Evolutionary conservation across 2,113 vertebrate genomes (phyloP), one percentile per base, ranked within the genome.

Genomic region (Buteo buteo): DNA sequence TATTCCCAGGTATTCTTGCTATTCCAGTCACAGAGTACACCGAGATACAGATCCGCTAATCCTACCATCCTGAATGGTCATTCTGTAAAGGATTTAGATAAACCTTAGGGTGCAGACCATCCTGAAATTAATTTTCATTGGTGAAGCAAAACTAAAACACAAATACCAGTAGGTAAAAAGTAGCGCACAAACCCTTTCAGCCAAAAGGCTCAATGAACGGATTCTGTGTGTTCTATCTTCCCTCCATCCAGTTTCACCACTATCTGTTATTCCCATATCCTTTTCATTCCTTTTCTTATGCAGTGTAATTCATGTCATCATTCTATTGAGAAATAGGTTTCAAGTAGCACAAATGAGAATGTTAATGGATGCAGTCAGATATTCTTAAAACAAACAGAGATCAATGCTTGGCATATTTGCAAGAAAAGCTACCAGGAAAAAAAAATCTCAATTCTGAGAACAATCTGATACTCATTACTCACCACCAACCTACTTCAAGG

Each of bases 311-410:
- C 78, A 88, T 62, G 61, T 7, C 92, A 81, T 82, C 67, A 67
- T 90, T 96, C 89, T 77, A 79, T 52, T 88, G 93, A 96, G 82
- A 94, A 95, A 90, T 10, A 36, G 73, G 82, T 85, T 96, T 94
- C 70, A 96, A 91, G 87, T 7, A 90, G 89, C 95, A 96, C 34
- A 87, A 96, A 79, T 18, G n/a, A 96, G 78, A 94, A 88, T 42
- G 81, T 78, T 96, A 93, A 95, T 67, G 64, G 92, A 93, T 93
- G 92, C 88, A 97, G 83, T 61, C 62, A 88, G 78, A 34, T 94
- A 91, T 88, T 96, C 95, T 92, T 87, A 92, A 96, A 95, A 91
- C 77, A 97, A 92, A 81, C 61, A 95, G 78, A 92, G 44, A 70
- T 93, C 92, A 77, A 25, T 66, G 64, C 44, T 86, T 93, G 76